These are phyloP conservation scores for Clistopyga incitator DNA, from an alignment of 2,888 invertebrate species.

Conservation along the genomic window DNA sequence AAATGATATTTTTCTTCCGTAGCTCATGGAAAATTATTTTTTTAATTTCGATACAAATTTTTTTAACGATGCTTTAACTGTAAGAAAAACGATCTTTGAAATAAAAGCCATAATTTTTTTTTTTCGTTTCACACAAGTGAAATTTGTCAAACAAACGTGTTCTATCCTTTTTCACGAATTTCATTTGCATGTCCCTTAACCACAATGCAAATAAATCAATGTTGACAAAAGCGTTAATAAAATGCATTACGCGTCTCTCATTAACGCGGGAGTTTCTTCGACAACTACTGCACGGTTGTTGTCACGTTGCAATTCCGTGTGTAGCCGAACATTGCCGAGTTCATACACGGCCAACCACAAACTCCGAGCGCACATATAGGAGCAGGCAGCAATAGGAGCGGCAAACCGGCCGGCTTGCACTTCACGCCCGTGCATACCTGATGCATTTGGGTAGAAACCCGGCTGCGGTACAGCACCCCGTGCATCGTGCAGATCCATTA, in stretches of 20 bases:
- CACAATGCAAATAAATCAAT: not conserved
- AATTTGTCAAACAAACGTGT: too few relatives aligned
- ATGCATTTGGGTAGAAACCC: conserved; percentile 60
- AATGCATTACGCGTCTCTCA: not conserved
- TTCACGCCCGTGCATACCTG: conserved; percentile 68
- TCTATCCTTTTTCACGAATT: too few relatives aligned
- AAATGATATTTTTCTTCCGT: too few relatives aligned
- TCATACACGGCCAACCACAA: conserved; percentile 54
- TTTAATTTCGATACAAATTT: too few relatives aligned
- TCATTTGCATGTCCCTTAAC: not conserved
- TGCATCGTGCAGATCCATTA: conserved; percentile 73
- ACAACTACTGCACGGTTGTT: conserved; percentile 1
- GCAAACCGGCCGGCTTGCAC: conserved; percentile 58
- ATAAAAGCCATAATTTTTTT: too few relatives aligned
- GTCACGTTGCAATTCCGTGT: conserved; percentile 39
- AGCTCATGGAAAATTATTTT: too few relatives aligned
- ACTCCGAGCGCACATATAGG: conserved; percentile 38
- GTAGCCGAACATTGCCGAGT: conserved; percentile 34
- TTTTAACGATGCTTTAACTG: too few relatives aligned
- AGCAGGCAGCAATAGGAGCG: conserved; percentile 32
- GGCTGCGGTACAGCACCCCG: conserved; percentile 18
- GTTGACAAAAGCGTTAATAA: not conserved
- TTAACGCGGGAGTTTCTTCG: not conserved
- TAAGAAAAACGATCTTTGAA: too few relatives aligned
- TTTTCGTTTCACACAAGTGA: too few relatives aligned